Base-by-base conservation (phyloP, 2,888 invertebrate genomes). In the Unio pictorum region DNA sequence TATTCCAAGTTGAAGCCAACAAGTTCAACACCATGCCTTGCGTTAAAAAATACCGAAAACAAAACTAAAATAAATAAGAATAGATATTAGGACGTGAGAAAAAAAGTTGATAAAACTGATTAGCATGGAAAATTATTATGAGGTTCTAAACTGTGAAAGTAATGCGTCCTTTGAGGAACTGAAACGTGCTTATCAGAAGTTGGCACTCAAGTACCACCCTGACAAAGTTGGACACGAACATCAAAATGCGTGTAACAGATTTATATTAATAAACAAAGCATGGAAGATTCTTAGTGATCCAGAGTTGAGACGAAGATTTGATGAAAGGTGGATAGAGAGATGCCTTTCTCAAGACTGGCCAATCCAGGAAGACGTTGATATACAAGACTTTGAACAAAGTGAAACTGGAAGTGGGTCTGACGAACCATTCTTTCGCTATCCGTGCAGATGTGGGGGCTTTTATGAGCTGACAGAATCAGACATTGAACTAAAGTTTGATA, bases 361-460 rank as follows among this genome's bases (percentile, higher is more conserved):
- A 0, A 79, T 88, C 56, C 88, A 88, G 61, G 86, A 88, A 34
- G 79, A 78, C 34, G 78, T 88, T 34, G 72, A 76, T 11, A 72
- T 87, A 67, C 78, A 77, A 6, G 85, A 86, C 11, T 86, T 87
- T 78, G 82, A 81, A 26, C 54, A 65, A n/a, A 17, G 60, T 15
- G 63, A 61, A 26, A 7, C 60, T 26, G 59, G 55, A 45, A 15
- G 54, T 55, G 57, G 61, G 4, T 18, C 23, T 57, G 61, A 65
- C 20, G 34, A 65, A 18, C 23, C 34, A 18, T 15, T 18, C 3
- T 81, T 72, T 62, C 69, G 61, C 3, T 83, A 83, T 71, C 67
- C 70, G 0, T 88, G 87, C 77, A 77, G 86, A 63, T 88, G 87
- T 81, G 87, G 87, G 1, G 84, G 86, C 11, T 62, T 61, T 34